Evolutionary conservation across 2,113 vertebrate species (phyloP).

Genomic region (Phalacrocorax brasilianus): DNA sequence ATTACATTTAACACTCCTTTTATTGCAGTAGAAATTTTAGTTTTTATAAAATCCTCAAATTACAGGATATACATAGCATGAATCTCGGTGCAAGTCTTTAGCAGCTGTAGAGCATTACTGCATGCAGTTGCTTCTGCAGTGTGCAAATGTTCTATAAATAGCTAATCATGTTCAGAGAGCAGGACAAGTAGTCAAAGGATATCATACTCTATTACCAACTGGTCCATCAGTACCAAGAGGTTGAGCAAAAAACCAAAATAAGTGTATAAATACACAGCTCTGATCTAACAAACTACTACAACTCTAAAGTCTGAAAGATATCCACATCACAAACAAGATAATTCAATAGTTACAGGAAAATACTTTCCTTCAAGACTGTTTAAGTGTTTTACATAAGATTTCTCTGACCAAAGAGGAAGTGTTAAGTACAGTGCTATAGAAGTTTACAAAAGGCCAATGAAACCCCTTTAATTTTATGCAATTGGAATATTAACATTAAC

Average conservation of each 20-base stretch:
- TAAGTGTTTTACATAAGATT: slow-evolving; percentile 27
- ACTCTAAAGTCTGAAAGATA: slow-evolving; percentile 48
- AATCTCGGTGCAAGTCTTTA: slow-evolving; percentile 43
- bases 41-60: slow-evolving; percentile 67
- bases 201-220: slow-evolving; percentile 22
- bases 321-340: slow-evolving; percentile 31
- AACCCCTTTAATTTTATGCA: slow-evolving; percentile 4
- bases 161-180: slow-evolving; percentile 24
- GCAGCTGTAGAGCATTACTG: slow-evolving; percentile 50
- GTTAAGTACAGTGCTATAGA: slow-evolving; percentile 21
- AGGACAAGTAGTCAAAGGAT: slow-evolving; percentile 22
- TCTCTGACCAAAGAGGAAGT: slow-evolving; percentile 39
- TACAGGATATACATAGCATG: slow-evolving; percentile 54
- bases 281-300: slow-evolving; percentile 40
- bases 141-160: slow-evolving; percentile 62
- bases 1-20: slow-evolving; percentile 58
- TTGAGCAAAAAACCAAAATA: slow-evolving; percentile 36
- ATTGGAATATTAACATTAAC: background rate
- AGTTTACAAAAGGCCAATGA: slow-evolving; percentile 21
- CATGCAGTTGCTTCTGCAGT: slow-evolving; percentile 63
- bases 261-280: slow-evolving; percentile 26
- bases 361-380: background rate
- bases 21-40: slow-evolving; percentile 74
- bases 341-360: slow-evolving; percentile 34
- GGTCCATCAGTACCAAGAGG: slow-evolving; percentile 31